Conservation (phyloP, 2,113 vertebrate species). For the Pyrgilauda ruficollis region DNA sequence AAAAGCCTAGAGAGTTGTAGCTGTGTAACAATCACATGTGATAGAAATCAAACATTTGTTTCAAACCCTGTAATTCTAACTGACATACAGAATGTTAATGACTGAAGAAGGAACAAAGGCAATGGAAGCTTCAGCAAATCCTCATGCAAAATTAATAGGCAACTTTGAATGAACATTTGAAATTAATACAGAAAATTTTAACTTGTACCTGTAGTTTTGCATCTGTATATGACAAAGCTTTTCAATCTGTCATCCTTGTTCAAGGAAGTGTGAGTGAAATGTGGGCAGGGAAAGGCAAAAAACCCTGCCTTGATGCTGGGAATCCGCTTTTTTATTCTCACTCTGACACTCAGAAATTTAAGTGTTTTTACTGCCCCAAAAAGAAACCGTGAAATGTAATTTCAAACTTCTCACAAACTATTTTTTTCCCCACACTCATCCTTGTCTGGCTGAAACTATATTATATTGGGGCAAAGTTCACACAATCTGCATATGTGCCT, state of each 20-base stretch:
- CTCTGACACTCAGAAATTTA: background rate
- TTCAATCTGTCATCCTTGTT: background rate
- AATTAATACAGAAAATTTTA: background rate
- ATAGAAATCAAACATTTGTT: background rate
- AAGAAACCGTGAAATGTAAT: background rate
- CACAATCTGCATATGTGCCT: background rate
- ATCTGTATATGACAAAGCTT: background rate
- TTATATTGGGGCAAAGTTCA: background rate
- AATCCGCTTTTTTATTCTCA: constrained; percentile 10
- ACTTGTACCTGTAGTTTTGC: background rate
- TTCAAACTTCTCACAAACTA: background rate
- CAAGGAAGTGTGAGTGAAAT: background rate
- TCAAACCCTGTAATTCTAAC: background rate
- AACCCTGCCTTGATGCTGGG: background rate
- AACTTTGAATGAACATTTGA: background rate
- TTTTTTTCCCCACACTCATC: background rate
- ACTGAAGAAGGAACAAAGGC: background rate
- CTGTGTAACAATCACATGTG: background rate
- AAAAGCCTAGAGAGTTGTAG: background rate
- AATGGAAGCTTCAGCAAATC: background rate
- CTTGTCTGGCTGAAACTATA: background rate
- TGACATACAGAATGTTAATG: background rate
- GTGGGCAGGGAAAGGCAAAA: background rate
- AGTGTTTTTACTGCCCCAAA: background rate
- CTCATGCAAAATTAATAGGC: background rate